These are phyloP conservation scores for Ganaspis brasiliensis DNA, from an alignment of 2,888 invertebrate genomes.

Conservation along the genomic window DNA sequence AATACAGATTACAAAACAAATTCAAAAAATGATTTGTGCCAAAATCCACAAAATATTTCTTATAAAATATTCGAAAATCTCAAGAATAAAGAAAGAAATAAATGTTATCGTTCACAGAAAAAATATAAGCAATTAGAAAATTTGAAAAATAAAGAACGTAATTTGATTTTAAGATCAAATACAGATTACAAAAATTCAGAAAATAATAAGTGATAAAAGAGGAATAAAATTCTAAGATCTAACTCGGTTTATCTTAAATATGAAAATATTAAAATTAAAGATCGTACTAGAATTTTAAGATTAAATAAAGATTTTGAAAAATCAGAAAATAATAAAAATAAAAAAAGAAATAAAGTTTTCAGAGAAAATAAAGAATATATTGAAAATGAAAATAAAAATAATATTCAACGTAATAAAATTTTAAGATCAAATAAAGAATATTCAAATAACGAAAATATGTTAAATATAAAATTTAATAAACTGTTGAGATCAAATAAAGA, in stretches of 20 bases:
- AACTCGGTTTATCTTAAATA: background rate
- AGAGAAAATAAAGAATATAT: background rate
- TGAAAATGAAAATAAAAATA: background rate
- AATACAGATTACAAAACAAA: too few species aligned
- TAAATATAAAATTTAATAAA: background rate
- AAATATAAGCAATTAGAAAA: too few species aligned
- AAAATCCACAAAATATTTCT: too few species aligned
- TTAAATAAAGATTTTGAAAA: background rate
- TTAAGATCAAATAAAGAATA: background rate
- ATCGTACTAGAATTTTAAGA: background rate
- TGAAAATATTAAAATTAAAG: background rate
- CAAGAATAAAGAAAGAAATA: too few species aligned
- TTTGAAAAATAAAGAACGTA: too few species aligned
- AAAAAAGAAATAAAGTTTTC: background rate
- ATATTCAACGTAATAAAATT: background rate
- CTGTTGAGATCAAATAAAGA: background rate
- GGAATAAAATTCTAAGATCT: background rate
- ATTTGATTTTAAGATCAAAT: too few species aligned
- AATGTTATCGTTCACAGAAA: too few species aligned
- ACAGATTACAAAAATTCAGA: too few species aligned
- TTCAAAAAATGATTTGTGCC: too few species aligned
- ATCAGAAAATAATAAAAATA: background rate
- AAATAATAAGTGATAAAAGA: background rate
- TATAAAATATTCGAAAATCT: too few species aligned
- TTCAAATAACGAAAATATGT: background rate